Percentiles rank a stretch among this genome's conserved stretches.
Evolutionary conservation across 2,113 vertebrate species (phyloP).

Genomic region (Desmodus rotundus): DNA sequence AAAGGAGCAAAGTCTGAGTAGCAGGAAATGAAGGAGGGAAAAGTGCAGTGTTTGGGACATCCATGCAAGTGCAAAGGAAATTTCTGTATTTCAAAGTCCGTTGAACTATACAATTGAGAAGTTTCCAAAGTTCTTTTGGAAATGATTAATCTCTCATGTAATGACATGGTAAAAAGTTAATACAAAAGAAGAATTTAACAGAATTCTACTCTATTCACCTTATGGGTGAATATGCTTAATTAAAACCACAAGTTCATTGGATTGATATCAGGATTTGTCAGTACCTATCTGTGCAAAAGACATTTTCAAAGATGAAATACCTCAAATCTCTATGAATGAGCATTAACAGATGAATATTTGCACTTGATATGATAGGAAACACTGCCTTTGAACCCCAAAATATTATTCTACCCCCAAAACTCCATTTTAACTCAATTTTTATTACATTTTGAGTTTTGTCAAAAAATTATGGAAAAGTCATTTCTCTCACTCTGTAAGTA

Average conservation of each 20-base stretch:
- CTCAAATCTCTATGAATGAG: not conserved
- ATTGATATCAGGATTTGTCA: not conserved
- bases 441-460: constrained; percentile 29
- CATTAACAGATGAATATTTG: not conserved
- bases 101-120: constrained; percentile 17
- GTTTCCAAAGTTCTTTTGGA: not conserved
- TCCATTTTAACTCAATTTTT: not conserved
- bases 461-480: not conserved
- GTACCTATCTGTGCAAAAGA: not conserved
- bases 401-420: not conserved
- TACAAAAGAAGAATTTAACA: not conserved
- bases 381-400: not conserved
- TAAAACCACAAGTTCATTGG: not conserved
- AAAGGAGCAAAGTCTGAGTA: not conserved
- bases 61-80: not conserved
- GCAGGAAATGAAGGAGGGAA: not conserved
- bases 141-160: not conserved
- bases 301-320: not conserved
- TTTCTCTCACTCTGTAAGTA: not conserved
- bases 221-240: not conserved
- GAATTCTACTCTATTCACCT: not conserved
- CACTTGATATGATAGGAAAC: not conserved
- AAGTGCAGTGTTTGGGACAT: not conserved
- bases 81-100: not conserved
- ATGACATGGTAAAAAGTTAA: not conserved